Percentiles rank a stretch among this genome's conserved stretches.
Conservation (phyloP, 1,140 invertebrate genomes). For the Pseudoatta argentina region DNA sequence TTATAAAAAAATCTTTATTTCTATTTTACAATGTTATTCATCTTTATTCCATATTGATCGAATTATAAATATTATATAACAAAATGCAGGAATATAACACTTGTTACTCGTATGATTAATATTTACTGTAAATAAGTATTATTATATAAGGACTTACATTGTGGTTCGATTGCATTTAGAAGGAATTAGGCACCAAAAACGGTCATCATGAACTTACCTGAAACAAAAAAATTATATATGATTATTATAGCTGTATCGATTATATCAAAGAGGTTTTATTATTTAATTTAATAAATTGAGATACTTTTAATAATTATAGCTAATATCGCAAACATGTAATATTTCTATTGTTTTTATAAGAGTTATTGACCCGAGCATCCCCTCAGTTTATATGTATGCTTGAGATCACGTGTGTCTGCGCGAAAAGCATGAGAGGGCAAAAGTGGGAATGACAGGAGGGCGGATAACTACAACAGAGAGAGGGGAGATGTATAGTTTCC, state of each 20-base stretch:
- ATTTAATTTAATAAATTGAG: neutral
- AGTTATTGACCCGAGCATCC: conserved; percentile 76
- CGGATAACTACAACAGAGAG: conserved; percentile 17
- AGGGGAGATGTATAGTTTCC: conserved; percentile 14
- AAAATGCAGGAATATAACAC: neutral
- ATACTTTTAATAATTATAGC: neutral
- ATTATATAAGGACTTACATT: conserved; percentile 24
- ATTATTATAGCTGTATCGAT: neutral
- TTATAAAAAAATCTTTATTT: conserved; percentile 7
- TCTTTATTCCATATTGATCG: neutral
- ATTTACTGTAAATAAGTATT: neutral
- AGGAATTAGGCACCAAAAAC: neutral
- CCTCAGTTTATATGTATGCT: conserved; percentile 69
- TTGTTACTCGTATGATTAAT: neutral
- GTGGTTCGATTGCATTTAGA: neutral
- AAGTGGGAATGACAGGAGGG: conserved; percentile 17
- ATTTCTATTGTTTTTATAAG: conserved; percentile 9
- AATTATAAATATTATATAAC: neutral
- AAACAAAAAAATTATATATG: conserved; percentile 47
- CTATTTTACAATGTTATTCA: neutral
- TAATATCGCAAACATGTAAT: neutral
- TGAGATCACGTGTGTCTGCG: neutral
- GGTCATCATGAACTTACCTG: conserved; percentile 61
- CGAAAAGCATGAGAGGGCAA: neutral
- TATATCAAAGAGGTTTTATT: neutral